Evolutionary conservation across 2,888 invertebrate species (phyloP), one percentile per base, ranked within the genome.

Genomic region (Auanema freiburgensis): DNA sequence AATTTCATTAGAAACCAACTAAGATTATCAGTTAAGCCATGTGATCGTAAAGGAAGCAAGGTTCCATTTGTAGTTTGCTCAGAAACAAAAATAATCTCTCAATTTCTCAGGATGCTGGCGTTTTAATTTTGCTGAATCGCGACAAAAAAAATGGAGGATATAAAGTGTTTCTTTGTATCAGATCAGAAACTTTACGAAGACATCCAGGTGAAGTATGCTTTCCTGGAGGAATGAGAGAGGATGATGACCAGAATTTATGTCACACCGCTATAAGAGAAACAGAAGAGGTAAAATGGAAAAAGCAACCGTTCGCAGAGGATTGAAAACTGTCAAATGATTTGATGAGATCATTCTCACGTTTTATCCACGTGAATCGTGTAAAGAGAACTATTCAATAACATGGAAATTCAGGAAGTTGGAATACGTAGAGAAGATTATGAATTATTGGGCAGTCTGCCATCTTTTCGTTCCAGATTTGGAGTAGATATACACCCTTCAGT

Each of bases 201-300:
- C 73, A 73, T 55, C 72, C 72, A 4, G 62, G 62, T 10, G 62
- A 73, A 65, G 73, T 73, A n/a, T 73, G 73, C 46, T 73, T 73
- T 56, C 73, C 73, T 25, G 73, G 73, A 42, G 73, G 73, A 46
- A 72, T 72, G 72, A 65, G 63, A 58, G 71, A 71, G 54, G 65
- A 53, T 12, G 65, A 65, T n/a, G 63, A 63, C n/a, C 59, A 57
- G 14, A 56, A 68, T 42, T 61, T 71, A 41, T 62, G 63, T 40
- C 23, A 50, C 58, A 71, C 73, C 56, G 73, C 73, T 41, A 67
- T 73, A 51, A 60, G 73, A 65, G 73, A 73, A 56, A 65, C 73
- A 43, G 59, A 67, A 40, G 73, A 73, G 67, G 73, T 72, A 49
- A 41, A 52, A 57, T 10, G 24, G 16, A 18, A 18, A 40, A 14